These are phyloP conservation scores for Noctilio leporinus DNA, from an alignment of 2,113 vertebrate genomes.

Conservation along the genomic window DNA sequence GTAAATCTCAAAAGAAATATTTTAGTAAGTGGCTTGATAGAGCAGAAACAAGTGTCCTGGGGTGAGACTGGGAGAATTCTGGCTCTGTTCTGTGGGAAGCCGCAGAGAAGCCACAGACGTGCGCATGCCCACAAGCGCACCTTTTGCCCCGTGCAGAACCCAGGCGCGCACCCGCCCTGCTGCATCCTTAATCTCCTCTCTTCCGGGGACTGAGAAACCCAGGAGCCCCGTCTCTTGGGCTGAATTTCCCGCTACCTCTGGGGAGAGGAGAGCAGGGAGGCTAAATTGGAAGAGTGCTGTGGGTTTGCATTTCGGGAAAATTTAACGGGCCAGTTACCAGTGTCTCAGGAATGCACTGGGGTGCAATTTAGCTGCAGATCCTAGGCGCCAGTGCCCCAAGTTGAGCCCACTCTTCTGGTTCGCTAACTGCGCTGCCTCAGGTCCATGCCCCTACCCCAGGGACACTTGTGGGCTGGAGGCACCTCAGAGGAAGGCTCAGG, in stretches of 20 bases:
- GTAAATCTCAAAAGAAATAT: not conserved
- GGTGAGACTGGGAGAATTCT: not conserved
- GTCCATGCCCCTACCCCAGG: not conserved
- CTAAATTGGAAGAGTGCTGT: not conserved
- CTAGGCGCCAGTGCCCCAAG: not conserved
- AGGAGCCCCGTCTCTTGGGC: not conserved
- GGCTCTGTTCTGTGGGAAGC: not conserved
- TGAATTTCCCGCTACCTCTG: rapidly evolving
- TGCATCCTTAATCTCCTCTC: not conserved
- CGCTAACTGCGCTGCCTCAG: not conserved
- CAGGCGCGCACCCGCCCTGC: not conserved
- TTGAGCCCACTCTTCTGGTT: not conserved
- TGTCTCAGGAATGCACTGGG: not conserved
- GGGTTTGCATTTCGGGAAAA: not conserved
- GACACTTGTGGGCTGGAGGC: not conserved
- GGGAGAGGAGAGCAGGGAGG: not conserved
- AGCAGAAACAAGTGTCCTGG: not conserved
- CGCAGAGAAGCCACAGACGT: not conserved
- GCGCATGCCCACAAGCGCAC: not conserved
- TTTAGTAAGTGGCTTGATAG: not conserved
- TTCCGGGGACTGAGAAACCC: not conserved
- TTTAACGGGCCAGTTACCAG: not conserved
- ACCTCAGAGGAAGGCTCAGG: not conserved
- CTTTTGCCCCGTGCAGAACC: not conserved
- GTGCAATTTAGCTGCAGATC: not conserved